These are phyloP conservation scores for Dipodomys spectabilis DNA, from an alignment of 2,113 vertebrate genomes.

Conservation along the genomic window DNA sequence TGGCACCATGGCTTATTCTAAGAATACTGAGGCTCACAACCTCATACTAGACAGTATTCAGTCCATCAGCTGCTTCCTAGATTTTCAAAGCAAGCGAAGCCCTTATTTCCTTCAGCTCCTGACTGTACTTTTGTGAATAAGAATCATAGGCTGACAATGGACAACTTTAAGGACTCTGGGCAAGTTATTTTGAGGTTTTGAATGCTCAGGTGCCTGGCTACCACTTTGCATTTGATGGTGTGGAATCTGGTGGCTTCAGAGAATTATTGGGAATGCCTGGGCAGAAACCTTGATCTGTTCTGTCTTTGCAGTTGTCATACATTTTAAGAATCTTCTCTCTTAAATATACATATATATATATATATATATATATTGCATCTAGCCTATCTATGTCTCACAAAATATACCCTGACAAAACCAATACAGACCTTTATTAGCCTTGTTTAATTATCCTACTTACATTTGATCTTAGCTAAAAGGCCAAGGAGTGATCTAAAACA, in stretches of 20 bases:
- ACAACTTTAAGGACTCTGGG: background rate
- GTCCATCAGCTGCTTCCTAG: background rate
- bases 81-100: background rate
- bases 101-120: background rate
- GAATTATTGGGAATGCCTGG: background rate
- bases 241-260: background rate
- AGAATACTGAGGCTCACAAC: background rate
- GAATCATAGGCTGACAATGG: background rate
- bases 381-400: background rate
- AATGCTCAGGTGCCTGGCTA: background rate
- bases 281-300: background rate
- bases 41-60: background rate
- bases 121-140: background rate
- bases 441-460: too few species aligned
- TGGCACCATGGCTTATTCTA: background rate
- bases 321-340: background rate
- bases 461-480: too few species aligned
- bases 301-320: constrained; percentile 37
- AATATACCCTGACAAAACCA: constrained; percentile 36
- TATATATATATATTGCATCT: background rate
- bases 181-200: background rate
- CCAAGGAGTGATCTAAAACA: background rate
- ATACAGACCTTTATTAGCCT: background rate
- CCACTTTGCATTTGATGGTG: background rate
- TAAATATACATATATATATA: background rate